Evolutionary conservation across 2,797 vertebrate species (phyloP).

Genomic region (Otus scops): DNA sequence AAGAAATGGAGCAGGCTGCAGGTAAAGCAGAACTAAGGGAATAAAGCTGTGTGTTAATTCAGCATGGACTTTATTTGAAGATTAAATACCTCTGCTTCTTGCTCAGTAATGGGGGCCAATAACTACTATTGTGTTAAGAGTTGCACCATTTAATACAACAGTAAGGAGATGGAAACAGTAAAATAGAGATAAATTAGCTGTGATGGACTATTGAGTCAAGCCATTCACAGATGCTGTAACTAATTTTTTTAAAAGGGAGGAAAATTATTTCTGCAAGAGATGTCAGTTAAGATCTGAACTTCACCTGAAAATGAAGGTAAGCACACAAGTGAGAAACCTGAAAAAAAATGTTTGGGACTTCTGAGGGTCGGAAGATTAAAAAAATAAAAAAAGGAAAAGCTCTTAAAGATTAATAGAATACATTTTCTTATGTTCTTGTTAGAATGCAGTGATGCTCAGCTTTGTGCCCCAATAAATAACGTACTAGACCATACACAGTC

Average conservation of each 20-base stretch:
- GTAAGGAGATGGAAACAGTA: neutral
- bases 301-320: neutral
- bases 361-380: neutral
- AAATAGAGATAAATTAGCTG: neutral
- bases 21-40: neutral
- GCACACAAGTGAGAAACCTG: neutral
- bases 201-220: neutral
- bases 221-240: neutral
- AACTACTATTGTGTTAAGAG: neutral
- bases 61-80: neutral
- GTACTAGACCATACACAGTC: neutral
- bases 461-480: neutral
- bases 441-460: neutral
- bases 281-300: neutral
- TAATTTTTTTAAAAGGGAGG: neutral
- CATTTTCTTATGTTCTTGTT: neutral
- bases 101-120: neutral
- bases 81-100: neutral
- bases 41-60: neutral
- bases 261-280: neutral
- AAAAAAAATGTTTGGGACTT: neutral
- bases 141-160: accelerated
- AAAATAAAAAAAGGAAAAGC: neutral
- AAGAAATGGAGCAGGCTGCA: neutral
- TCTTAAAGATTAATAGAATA: neutral